phyloP scores from a whole-genome alignment of 2,113 vertebrate species.

The Elgaria multicarinata region DNA sequence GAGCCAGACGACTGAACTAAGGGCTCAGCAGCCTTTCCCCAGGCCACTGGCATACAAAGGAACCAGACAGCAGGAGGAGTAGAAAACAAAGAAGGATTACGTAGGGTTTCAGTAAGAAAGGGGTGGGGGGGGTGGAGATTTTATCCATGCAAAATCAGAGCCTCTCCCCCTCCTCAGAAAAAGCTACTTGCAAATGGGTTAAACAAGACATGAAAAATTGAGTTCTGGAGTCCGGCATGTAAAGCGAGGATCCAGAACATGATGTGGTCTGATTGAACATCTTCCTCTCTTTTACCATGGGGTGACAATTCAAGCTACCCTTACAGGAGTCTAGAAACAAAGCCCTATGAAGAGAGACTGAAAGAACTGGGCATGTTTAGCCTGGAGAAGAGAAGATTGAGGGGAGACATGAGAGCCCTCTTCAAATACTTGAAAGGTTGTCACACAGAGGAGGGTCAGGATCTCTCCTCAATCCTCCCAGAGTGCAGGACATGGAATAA shows the following conservation, averaged over 20 bases:
- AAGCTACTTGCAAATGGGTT: not conserved
- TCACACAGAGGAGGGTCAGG: too few relatives aligned
- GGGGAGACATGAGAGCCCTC: too few relatives aligned
- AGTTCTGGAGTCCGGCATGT: accelerated
- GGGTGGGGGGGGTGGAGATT: not conserved
- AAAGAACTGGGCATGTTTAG: too few relatives aligned
- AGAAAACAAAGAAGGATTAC: not conserved
- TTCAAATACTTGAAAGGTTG: too few relatives aligned
- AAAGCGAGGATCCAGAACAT: not conserved
- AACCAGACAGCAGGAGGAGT: not conserved
- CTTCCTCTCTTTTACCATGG: not conserved
- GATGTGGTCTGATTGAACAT: too few relatives aligned
- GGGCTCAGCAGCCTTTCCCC: accelerated
- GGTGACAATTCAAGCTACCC: conserved; percentile 16
- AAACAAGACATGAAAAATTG: not conserved
- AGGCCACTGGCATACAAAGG: accelerated
- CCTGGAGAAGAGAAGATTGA: too few relatives aligned
- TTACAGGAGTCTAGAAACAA: too few relatives aligned
- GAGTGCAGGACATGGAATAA: too few relatives aligned
- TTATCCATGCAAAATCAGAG: not conserved
- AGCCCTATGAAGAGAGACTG: too few relatives aligned
- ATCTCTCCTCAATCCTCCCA: too few relatives aligned
- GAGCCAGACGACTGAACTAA: not conserved
- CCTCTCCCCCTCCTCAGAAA: too few relatives aligned
- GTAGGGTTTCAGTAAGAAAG: not conserved